These are phyloP conservation scores for Agelaius tricolor DNA, from an alignment of 2,113 vertebrate genomes.

Conservation along the genomic window DNA sequence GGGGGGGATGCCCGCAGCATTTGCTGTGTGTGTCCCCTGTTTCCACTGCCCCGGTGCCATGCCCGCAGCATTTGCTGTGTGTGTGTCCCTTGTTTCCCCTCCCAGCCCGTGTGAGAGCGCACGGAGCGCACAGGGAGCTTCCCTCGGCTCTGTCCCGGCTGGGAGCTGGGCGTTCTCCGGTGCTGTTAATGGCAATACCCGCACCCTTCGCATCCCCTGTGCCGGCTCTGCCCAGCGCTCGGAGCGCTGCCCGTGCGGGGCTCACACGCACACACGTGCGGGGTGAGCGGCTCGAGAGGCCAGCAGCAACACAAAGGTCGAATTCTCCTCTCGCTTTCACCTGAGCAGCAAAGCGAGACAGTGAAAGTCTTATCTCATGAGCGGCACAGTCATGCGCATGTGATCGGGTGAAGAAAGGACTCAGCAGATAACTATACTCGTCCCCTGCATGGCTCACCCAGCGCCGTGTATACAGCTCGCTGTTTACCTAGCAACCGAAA, in stretches of 20 bases:
- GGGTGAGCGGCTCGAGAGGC: background rate
- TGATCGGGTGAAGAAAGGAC: conserved; percentile 20
- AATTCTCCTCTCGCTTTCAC: conserved; percentile 3
- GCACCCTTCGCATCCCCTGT: accelerated
- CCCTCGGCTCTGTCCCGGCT: background rate
- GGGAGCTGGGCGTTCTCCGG: too few relatives aligned
- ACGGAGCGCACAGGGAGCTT: accelerated
- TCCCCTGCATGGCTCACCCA: background rate
- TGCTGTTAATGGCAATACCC: accelerated
- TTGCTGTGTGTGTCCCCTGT: background rate
- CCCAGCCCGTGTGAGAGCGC: background rate
- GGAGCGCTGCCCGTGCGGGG: background rate
- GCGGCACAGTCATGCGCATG: conserved; percentile 16
- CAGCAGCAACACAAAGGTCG: background rate
- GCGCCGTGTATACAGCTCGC: background rate
- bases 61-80: background rate
- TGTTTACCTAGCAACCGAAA: conserved; percentile 48
- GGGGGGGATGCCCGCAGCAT: too few relatives aligned
- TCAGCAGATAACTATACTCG: conserved; percentile 33
- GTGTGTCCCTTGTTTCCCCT: background rate
- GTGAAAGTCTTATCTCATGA: background rate
- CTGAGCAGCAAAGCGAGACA: background rate
- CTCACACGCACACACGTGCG: accelerated
- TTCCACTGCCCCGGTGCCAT: too few relatives aligned
- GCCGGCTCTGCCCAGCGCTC: background rate